phyloP scores from a whole-genome alignment of 2,113 vertebrate genomes.

The Hypocryptadius cinnamomeus region DNA sequence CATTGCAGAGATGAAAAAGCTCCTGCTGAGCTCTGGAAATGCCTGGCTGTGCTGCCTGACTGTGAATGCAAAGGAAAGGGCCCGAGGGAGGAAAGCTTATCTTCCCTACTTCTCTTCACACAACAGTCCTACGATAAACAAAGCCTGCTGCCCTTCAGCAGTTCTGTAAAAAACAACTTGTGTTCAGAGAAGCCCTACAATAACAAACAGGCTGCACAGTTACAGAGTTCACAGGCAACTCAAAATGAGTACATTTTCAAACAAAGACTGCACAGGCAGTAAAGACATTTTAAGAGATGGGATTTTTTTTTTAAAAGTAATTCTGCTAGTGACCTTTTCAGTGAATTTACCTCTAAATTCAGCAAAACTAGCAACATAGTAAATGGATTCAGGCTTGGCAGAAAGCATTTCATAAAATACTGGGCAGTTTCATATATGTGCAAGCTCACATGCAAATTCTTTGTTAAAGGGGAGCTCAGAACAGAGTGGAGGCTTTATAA shows the following conservation, averaged over 20 bases:
- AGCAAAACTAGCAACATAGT: background rate
- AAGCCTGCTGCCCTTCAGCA: background rate
- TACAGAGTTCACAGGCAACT: background rate
- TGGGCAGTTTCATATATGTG: background rate
- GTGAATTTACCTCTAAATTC: constrained; percentile 6
- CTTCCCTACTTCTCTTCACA: background rate
- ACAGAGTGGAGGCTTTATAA: background rate
- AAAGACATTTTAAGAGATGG: background rate
- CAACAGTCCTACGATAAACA: background rate
- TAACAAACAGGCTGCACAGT: background rate
- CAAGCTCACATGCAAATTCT: background rate
- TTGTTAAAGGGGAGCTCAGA: background rate
- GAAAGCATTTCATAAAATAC: background rate
- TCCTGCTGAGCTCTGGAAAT: background rate
- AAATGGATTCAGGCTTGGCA: background rate
- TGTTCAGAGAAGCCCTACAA: background rate
- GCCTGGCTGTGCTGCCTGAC: background rate
- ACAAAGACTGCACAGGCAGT: background rate
- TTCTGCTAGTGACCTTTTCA: constrained; percentile 17
- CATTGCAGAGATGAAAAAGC: background rate
- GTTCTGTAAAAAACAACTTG: background rate
- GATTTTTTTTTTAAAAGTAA: background rate
- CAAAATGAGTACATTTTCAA: constrained; percentile 1
- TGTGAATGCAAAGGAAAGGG: background rate
- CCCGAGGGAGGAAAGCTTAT: background rate